Base-by-base conservation (phyloP, 1,140 invertebrate species). In the Cydia splendana region DNA sequence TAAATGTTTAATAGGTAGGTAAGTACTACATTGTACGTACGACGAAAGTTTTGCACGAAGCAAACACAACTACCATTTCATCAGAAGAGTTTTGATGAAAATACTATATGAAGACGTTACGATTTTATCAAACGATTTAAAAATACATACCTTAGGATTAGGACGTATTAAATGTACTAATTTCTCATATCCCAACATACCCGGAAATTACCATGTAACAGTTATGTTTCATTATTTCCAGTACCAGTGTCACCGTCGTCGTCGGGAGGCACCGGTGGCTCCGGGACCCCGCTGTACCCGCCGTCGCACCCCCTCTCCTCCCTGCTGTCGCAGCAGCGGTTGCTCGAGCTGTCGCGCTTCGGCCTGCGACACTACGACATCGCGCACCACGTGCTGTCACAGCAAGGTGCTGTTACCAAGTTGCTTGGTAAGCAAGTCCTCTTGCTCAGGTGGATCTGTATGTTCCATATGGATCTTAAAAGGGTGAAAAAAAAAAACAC, bases 321-420 rank as follows among this genome's bases (percentile, higher is more conserved):
- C 0, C 88, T 96, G 76, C 95, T 96, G 73, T 95, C 95, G 0
- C 95, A 96, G 84, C 96, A 96, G 88, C 94, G 97, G 74, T 95
- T 98, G 7, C 91, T 98, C 76, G 97, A 98, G 86, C 93, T 98
- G 34, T 97, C 97, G 51, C 95, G 97, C 65, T 96, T 97, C 80
- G 97, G 97, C 3, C 94, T 97, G 24, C 91, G 97, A 77, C 97
- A 98, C 78, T 98, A 98, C 89, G 98, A 98, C 91, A 95, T 98
- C 83, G 97, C 97, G 4, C 95, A 98, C 75, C 97, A 98, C 86
- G 96, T 98, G 89, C 95, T 98, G 18, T 96, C 97, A 7, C 97
- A 98, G 84, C 97, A 98, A 93, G 97, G 97, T 78, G 97, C 97
- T 86, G 97, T 98, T 80, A 97, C 96, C 80, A 98, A 98, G 94